These are phyloP conservation scores for Archocentrus centrarchus DNA, from an alignment of 2,113 vertebrate genomes.

Conservation along the genomic window DNA sequence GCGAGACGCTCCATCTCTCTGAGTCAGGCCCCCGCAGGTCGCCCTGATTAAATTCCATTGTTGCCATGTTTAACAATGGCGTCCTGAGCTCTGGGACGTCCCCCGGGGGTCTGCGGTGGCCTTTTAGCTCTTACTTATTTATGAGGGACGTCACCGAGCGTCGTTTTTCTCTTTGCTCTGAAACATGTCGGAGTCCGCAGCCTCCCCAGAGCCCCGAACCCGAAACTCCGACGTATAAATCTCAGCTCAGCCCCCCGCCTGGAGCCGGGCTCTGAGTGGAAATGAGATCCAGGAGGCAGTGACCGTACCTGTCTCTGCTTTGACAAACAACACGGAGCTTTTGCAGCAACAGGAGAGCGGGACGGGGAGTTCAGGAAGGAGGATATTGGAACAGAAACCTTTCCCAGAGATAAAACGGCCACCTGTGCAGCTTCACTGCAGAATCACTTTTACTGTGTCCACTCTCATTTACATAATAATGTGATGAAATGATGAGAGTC, in stretches of 20 bases:
- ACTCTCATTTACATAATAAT: neutral
- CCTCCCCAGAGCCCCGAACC: neutral
- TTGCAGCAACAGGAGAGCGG: neutral
- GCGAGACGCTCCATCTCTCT: neutral
- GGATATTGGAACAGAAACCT: neutral
- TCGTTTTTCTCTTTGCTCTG: neutral
- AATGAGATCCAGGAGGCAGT: neutral
- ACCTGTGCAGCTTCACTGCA: neutral
- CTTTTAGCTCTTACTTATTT: conserved; percentile 11
- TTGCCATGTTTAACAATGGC: accelerated
- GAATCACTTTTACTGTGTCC: neutral
- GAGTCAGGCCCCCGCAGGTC: neutral
- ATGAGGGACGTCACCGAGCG: neutral
- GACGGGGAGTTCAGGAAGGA: neutral
- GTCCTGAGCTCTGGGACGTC: neutral
- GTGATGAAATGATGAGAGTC: neutral
- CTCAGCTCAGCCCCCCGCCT: neutral
- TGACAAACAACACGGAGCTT: neutral
- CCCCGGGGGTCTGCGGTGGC: neutral
- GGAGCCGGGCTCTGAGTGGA: neutral
- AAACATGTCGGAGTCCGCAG: neutral
- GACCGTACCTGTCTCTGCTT: neutral
- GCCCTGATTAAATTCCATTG: neutral
- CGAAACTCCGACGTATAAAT: neutral
- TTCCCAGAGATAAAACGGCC: neutral